These are phyloP conservation scores for Halyomorpha halys DNA, from an alignment of 1,140 invertebrate species.

Conservation along the genomic window DNA sequence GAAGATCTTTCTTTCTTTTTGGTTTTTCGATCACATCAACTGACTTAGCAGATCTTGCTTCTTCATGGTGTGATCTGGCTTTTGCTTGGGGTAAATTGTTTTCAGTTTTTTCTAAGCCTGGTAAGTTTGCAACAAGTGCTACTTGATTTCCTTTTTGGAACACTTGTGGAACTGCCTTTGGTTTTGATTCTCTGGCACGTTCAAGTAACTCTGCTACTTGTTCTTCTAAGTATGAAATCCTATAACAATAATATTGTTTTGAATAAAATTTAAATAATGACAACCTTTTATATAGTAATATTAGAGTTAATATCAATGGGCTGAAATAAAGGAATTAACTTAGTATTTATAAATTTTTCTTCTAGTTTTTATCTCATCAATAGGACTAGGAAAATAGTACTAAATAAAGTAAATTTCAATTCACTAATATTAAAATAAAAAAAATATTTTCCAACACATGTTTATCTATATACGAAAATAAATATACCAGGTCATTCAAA, in stretches of 20 bases:
- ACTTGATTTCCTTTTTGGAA: slow-evolving; percentile 51
- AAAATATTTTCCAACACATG: too few species aligned
- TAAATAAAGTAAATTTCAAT: too few species aligned
- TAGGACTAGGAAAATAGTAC: slow-evolving; percentile 24
- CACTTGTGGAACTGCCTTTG: slow-evolving; percentile 44
- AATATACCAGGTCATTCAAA: too few species aligned
- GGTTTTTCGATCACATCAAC: slow-evolving; percentile 26
- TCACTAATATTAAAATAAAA: too few species aligned
- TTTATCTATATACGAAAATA: too few species aligned
- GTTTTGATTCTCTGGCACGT: slow-evolving; percentile 23
- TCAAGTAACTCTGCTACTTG: slow-evolving; percentile 60
- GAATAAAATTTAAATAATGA: too few species aligned
- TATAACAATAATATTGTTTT: background rate
- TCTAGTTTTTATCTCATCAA: background rate
- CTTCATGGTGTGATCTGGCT: slow-evolving; percentile 10
- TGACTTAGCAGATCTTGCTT: slow-evolving; percentile 25
- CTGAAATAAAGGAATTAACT: too few species aligned
- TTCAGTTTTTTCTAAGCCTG: slow-evolving; percentile 30
- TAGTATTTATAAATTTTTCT: too few species aligned
- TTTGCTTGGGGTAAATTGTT: background rate
- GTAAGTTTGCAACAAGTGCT: slow-evolving; percentile 44
- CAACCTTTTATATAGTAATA: too few species aligned
- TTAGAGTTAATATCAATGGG: too few species aligned
- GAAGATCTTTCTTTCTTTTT: slow-evolving; percentile 25
- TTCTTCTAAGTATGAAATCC: slow-evolving; percentile 80